These are phyloP conservation scores for Pyrgilauda ruficollis DNA, from an alignment of 2,113 vertebrate species.

Conservation along the genomic window DNA sequence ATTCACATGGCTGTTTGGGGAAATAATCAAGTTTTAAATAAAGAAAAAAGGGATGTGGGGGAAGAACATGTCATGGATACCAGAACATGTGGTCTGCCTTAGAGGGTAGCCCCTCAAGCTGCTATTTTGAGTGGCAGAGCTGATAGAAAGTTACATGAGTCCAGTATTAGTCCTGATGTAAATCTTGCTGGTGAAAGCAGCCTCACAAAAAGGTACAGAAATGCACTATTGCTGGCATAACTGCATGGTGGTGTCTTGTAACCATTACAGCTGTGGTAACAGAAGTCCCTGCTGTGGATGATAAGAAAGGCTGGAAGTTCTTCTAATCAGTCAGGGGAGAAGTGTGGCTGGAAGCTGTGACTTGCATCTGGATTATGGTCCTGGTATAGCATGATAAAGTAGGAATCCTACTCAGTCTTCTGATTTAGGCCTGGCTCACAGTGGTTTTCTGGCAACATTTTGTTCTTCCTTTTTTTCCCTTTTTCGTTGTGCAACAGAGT, in stretches of 20 bases:
- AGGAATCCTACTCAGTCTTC: background rate
- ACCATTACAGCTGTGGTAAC: background rate
- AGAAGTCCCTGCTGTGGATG: background rate
- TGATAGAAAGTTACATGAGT: background rate
- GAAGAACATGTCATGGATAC: background rate
- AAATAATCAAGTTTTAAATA: background rate
- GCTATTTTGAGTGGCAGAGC: background rate
- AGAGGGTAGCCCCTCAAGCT: background rate
- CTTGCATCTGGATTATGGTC: background rate
- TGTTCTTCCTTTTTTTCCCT: background rate
- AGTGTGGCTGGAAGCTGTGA: background rate
- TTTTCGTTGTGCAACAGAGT: background rate
- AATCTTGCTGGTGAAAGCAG: background rate
- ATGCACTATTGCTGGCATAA: background rate
- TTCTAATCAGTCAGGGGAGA: background rate
- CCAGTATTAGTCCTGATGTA: background rate
- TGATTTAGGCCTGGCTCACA: background rate
- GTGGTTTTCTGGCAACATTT: background rate
- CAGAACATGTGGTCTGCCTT: background rate
- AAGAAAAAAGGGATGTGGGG: rapidly evolving
- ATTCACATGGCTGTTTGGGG: background rate
- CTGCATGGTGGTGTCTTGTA: background rate
- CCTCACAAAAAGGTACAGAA: background rate
- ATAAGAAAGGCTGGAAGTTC: background rate
- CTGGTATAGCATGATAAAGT: background rate